Conservation (phyloP, 2,113 vertebrate species). For the Ptilorrhoa leucosticta region DNA sequence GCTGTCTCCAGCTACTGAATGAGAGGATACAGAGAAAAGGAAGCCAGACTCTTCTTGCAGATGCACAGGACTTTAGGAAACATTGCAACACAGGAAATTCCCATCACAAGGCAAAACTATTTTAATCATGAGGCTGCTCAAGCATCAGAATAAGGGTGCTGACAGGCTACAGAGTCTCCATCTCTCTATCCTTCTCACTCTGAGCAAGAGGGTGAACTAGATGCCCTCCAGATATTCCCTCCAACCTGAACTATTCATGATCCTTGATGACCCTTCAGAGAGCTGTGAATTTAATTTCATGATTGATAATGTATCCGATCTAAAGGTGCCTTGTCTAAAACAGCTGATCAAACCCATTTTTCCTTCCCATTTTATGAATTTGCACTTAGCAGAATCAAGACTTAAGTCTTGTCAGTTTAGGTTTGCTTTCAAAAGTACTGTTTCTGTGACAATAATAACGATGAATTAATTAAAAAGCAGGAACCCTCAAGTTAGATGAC, state of each 20-base stretch:
- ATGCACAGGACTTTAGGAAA: not conserved
- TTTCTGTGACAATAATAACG: not conserved
- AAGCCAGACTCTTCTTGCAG: not conserved
- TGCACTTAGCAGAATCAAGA: not conserved
- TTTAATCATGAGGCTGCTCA: not conserved
- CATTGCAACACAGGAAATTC: not conserved
- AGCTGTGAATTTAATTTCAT: not conserved
- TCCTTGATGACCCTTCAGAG: not conserved
- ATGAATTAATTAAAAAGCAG: not conserved
- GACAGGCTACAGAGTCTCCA: not conserved
- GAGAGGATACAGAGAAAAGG: not conserved
- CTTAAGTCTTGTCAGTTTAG: not conserved
- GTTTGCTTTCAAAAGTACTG: not conserved
- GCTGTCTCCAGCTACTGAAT: not conserved
- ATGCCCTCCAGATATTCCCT: not conserved
- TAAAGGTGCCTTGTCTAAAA: not conserved
- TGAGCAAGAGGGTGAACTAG: not conserved
- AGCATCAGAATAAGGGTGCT: not conserved
- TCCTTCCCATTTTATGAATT: not conserved
- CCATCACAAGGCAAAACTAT: not conserved
- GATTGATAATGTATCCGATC: not conserved
- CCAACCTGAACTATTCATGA: not conserved
- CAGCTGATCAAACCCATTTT: not conserved
- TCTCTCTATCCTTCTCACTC: not conserved
- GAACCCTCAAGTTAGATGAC: not conserved